A percentile compares a stretch with the other conserved stretches of the same genome.
These are phyloP conservation scores for Geodia barretti DNA, from an alignment of 37 sponge, comb jelly and placozoan genomes.

Conservation along the genomic window DNA sequence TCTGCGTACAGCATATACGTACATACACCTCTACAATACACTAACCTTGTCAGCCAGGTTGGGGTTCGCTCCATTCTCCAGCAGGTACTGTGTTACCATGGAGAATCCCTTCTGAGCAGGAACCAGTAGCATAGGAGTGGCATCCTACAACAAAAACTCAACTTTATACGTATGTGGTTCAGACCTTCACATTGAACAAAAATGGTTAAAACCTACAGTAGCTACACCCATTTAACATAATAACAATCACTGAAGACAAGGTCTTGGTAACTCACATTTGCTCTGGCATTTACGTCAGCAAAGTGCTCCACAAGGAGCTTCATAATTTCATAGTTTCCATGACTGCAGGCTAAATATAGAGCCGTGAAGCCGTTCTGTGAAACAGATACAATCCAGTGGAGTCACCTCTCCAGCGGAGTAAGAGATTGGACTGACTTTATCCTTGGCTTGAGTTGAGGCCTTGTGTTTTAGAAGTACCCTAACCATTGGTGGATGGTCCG, in stretches of 20 bases:
- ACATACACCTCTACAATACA: not conserved
- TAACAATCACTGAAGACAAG: no score
- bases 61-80: constrained; percentile 36
- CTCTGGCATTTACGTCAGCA: constrained; percentile 6
- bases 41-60: constrained; percentile 3
- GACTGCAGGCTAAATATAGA: constrained; percentile 5
- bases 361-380: constrained; percentile 2
- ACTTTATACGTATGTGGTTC: no score
- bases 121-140: not conserved
- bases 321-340: constrained; percentile 36
- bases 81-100: constrained; percentile 16
- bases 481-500: not conserved
- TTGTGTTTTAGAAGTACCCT: constrained; percentile 9
- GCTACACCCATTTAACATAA: no score
- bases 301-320: not conserved
- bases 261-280: not conserved
- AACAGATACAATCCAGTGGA: not conserved
- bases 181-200: not conserved
- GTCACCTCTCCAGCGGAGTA: not conserved
- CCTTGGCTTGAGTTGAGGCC: constrained; percentile 13
- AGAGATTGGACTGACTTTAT: not conserved
- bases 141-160: not conserved
- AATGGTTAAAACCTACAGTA: no score
- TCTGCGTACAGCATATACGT: not conserved
- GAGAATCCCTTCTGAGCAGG: constrained; percentile 31